These are phyloP conservation scores for Listrodromus nycthemerus DNA, from an alignment of 2,888 invertebrate genomes.

Conservation along the genomic window DNA sequence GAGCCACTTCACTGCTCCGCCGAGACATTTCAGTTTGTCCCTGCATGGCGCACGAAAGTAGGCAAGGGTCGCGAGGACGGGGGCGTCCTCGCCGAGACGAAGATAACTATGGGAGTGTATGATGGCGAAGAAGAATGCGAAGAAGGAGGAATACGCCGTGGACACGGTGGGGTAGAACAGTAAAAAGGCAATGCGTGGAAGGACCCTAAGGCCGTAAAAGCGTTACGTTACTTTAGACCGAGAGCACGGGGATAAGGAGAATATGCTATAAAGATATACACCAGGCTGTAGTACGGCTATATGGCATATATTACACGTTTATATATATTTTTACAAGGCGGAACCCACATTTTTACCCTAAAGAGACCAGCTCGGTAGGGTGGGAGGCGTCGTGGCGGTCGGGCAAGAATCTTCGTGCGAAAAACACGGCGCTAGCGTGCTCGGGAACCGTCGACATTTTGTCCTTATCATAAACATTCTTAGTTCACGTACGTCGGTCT, in stretches of 20 bases:
- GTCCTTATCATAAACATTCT: slow-evolving; percentile 63
- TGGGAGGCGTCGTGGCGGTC: slow-evolving; percentile 43
- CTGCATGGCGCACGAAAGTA: slow-evolving; percentile 34
- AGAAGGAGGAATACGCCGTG: slow-evolving; percentile 19
- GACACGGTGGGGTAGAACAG: slow-evolving; percentile 29
- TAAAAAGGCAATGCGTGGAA: slow-evolving; percentile 58
- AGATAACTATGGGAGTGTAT: slow-evolving; percentile 5
- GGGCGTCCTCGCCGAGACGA: background rate
- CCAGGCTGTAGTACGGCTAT: background rate
- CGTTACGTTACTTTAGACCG: slow-evolving; percentile 60
- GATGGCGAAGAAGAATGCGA: slow-evolving; percentile 21
- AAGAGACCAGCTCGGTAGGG: slow-evolving; percentile 35
- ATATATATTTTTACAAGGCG: slow-evolving; percentile 50
- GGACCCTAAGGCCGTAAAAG: slow-evolving; percentile 61
- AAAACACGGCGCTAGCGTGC: slow-evolving; percentile 16
- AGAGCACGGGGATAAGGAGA: slow-evolving; percentile 48
- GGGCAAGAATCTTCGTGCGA: slow-evolving; percentile 43
- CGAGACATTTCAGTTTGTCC: slow-evolving; percentile 28
- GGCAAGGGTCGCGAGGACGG: slow-evolving; percentile 26
- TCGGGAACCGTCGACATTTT: slow-evolving; percentile 57
- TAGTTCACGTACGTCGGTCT: slow-evolving; percentile 44
- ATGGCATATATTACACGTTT: slow-evolving; percentile 3
- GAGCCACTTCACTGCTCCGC: background rate
- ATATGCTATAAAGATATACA: slow-evolving; percentile 39
- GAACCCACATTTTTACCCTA: slow-evolving; percentile 41